These are phyloP conservation scores for Acleris laterana DNA, from an alignment of 2,888 invertebrate genomes.

Conservation along the genomic window DNA sequence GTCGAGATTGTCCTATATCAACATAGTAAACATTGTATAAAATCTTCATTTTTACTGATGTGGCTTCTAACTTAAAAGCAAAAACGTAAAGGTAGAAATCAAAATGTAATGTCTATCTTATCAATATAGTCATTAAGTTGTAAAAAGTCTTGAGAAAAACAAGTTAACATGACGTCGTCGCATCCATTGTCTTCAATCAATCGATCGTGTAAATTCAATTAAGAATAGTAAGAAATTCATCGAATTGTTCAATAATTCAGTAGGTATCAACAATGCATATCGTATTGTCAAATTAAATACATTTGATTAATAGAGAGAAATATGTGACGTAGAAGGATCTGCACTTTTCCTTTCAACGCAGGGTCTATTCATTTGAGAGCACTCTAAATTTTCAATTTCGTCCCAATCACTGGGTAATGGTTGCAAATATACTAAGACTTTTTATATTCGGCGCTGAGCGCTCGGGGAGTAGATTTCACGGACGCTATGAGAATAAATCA, in stretches of 20 bases:
- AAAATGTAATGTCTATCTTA: background rate
- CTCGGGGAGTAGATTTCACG: constrained; percentile 54
- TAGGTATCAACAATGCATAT: no score
- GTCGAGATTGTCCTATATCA: constrained; percentile 23
- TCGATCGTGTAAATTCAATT: constrained; percentile 43
- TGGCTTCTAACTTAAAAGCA: background rate
- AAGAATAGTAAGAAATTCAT: constrained; percentile 37
- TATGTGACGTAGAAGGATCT: background rate
- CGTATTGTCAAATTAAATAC: no score
- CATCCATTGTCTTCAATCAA: constrained; percentile 25
- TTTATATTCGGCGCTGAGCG: constrained; percentile 37
- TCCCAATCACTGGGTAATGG: constrained; percentile 45
- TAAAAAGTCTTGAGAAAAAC: constrained; percentile 15
- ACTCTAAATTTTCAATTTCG: constrained; percentile 40
- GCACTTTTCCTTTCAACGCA: constrained; percentile 20
- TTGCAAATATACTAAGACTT: constrained; percentile 42
- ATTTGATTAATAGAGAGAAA: background rate
- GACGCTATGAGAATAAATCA: constrained; percentile 70
- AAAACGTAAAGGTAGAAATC: background rate
- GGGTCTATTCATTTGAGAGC: constrained; percentile 21
- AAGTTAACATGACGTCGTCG: constrained; percentile 7
- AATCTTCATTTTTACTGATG: constrained; percentile 3
- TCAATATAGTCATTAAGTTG: constrained; percentile 11
- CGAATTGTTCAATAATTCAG: constrained; percentile 15
- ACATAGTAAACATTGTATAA: constrained; percentile 15